Base-by-base conservation (phyloP, 2,888 invertebrate species). In the Eupelmus urozonus region DNA sequence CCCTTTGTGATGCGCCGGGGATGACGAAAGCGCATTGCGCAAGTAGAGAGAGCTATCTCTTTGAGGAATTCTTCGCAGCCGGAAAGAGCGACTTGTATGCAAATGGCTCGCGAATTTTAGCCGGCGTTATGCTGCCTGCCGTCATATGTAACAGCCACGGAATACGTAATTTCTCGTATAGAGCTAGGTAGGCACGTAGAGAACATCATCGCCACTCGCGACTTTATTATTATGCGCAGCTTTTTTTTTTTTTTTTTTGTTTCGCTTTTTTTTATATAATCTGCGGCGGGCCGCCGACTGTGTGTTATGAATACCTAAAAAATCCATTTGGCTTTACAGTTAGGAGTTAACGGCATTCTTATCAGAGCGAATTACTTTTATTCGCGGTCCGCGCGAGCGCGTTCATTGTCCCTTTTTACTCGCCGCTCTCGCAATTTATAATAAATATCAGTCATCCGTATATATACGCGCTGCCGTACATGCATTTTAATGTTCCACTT, bases 241-340 rank as follows among this genome's bases (percentile, higher is more conserved):
- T 45, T 71, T 60, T 51, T 65, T 57, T 25, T 25, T 60, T 72
- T 55, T 63, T 55, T 20, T 29, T 45, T 57, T 34, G 3, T 34
- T 34, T 34, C 34, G n/a, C 13, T 45, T 70, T 49, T 72, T 66
- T 69, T 27, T 62, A 70, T 51, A 62, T 27, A 40, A 65, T 79
- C 65, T 69, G n/a, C 27, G 29, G 51, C 40, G 40, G 25, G 60
- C 67, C n/a, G n/a, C n/a, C n/a, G n/a, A n/a, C n/a, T n/a, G n/a
- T n/a, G n/a, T 70, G 66, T 71, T 76, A 63, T 57, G 79, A 73
- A 69, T 76, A 79, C 76, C 79, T 73, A 69, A 76, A 80, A 80
- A 80, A 76, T 80, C 80, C 76, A 77, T 74, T 73, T 67, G 73
- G 20, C 57, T 70, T 49, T 80, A 80, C 80, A 80, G 80, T 76